phyloP scores from a whole-genome alignment of 2,113 vertebrate genomes.

The Natator depressus region DNA sequence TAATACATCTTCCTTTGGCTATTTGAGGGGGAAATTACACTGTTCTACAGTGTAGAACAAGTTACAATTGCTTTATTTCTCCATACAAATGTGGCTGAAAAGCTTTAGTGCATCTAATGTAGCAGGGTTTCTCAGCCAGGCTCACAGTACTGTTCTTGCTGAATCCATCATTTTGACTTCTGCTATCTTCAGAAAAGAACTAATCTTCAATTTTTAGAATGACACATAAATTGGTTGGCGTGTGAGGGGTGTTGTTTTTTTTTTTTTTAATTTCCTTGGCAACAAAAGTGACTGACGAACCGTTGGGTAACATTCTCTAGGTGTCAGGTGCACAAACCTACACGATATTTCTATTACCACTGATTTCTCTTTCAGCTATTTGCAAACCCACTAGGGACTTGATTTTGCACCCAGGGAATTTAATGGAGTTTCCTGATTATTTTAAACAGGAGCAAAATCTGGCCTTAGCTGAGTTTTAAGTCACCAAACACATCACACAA shows the following conservation, averaged over 20 bases:
- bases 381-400: neutral
- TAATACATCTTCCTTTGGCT: neutral
- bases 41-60: neutral
- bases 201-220: neutral
- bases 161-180: neutral
- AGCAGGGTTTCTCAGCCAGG: neutral
- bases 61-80: neutral
- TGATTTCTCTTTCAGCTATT: neutral
- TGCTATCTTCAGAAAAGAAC: neutral
- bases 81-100: neutral
- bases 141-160: neutral
- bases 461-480: neutral
- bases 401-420: neutral
- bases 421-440: neutral
- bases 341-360: neutral
- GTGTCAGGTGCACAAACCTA: neutral
- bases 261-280: neutral
- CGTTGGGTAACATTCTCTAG: neutral
- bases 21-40: neutral
- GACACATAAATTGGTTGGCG: neutral
- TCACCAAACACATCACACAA: neutral
- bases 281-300: neutral
- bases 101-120: accelerated
- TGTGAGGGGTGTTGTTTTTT: no score
- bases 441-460: neutral